Evolutionary conservation across 2,113 vertebrate species (phyloP).

Genomic region (Elephantulus edwardii): DNA sequence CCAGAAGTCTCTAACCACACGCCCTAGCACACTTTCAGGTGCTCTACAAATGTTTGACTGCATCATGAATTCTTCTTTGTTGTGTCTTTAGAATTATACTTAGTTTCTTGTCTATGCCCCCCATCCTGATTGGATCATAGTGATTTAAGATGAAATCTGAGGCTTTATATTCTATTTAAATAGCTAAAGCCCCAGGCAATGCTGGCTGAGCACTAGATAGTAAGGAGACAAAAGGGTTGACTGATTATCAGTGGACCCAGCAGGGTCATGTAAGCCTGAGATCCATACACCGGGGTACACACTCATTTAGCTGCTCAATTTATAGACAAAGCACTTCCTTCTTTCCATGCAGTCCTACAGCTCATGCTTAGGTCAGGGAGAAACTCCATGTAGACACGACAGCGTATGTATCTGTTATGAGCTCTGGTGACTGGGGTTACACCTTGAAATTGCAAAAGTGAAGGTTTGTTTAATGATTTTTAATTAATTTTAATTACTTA

Average conservation of each 20-base stretch:
- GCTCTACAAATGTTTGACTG: not conserved
- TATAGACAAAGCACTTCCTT: not conserved
- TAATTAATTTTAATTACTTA: conserved; percentile 84
- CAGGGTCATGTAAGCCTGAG: not conserved
- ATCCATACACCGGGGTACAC: not conserved
- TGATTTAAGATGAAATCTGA: not conserved
- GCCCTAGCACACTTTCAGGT: too few relatives aligned
- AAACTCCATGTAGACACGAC: not conserved
- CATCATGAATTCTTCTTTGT: not conserved
- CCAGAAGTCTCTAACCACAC: not conserved
- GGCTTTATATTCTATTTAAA: not conserved
- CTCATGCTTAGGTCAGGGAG: not conserved
- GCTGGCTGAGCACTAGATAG: not conserved
- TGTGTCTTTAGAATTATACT: not conserved
- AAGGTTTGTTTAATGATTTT: conserved; percentile 80
- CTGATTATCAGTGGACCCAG: not conserved
- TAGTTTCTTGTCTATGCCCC: not conserved
- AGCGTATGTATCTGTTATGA: conserved; percentile 59
- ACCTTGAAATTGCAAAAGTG: conserved; percentile 55
- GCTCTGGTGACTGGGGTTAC: conserved; percentile 55
- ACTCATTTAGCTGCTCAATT: not conserved
- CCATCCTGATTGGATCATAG: not conserved
- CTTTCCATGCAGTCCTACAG: rapidly evolving
- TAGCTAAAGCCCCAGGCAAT: not conserved
- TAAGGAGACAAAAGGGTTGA: not conserved